Base-by-base conservation (phyloP, 2,113 vertebrate genomes). In the Falcunculus frontatus region DNA sequence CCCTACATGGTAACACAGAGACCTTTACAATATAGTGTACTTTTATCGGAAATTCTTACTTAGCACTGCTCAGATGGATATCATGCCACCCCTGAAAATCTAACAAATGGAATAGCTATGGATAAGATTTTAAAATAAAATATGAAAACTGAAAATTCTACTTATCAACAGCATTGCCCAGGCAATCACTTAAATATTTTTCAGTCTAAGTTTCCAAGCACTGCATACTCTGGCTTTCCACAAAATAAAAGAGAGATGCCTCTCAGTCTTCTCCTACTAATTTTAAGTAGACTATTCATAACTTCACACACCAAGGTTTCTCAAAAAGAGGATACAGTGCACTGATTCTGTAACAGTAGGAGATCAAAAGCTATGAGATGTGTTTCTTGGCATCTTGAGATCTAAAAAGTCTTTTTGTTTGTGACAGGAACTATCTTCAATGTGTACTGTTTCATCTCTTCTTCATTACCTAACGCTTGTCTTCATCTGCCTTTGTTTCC, bases 1-100 rank as follows among this genome's bases (percentile, higher is more conserved):
- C 6, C 8, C 16, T 57, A 19, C 14, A 27, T 1, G 2, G 29
- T 30, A 72, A 63, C 46, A 56, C 14, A n/a, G n/a, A 89, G 5
- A 52, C 12, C 11, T 89, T 82, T 26, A 80, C 4, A 2, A 33
- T 68, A 52, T 18, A n/a, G 11, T 12, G 2, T 25, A 57, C 27
- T 53, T 77, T 52, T 50, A 7, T 16, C 68, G 12, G 18, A 14
- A 83, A n/a, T 42, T 26, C 23, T 56, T 41, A 25, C 44, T 75
- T 64, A 69, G 8, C 2, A 18, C 17, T 68, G 20, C 25, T 80
- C 9, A 42, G 33, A n/a, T n/a, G 10, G 16, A 41, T 53, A 32
- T 6, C 0, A 1, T 30, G 27, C 8, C 6, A 7, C 3, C 7
- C 5, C 6, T 65, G 55, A 77, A 89, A 55, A 81, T 42, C 10